Evolutionary conservation across 2,888 invertebrate genomes (phyloP).

Genomic region (Tridacna crocea): DNA sequence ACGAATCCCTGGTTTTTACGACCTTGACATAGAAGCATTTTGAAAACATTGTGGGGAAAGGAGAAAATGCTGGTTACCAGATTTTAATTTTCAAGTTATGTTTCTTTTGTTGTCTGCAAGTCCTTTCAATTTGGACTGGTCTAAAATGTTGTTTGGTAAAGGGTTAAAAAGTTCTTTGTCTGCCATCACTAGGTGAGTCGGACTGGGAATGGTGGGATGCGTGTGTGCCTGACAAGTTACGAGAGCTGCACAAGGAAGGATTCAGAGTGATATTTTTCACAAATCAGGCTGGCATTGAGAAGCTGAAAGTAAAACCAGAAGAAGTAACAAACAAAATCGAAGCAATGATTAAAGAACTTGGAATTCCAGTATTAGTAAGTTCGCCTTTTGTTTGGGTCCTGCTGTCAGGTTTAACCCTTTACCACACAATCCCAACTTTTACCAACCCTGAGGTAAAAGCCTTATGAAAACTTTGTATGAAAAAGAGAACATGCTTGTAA

Average conservation of each 20-base stretch:
- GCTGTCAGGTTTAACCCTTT: not conserved
- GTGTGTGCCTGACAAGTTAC: conserved; percentile 78
- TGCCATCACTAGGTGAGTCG: conserved; percentile 65
- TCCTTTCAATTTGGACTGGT: no score
- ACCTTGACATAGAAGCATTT: no score
- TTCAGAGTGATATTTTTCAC: conserved; percentile 82
- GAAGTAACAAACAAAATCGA: conserved; percentile 78
- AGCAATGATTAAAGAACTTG: conserved; percentile 75
- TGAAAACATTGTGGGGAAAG: not conserved
- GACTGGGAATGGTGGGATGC: conserved; percentile 83
- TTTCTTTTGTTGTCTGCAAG: not conserved
- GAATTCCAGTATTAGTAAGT: conserved; percentile 76
- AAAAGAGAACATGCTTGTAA: not conserved
- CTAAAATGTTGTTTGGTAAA: not conserved
- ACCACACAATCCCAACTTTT: not conserved
- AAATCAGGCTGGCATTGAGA: conserved; percentile 83
- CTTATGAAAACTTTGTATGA: no score
- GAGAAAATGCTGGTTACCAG: not conserved
- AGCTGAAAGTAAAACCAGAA: conserved; percentile 77
- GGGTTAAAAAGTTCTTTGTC: not conserved
- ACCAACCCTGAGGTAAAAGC: no score
- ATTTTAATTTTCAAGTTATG: not conserved
- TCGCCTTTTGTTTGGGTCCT: no score
- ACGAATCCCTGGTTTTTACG: no score
- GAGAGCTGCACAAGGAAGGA: conserved; percentile 76